phyloP scores from a whole-genome alignment of 2,113 vertebrate species.

The Etheostoma spectabile region DNA sequence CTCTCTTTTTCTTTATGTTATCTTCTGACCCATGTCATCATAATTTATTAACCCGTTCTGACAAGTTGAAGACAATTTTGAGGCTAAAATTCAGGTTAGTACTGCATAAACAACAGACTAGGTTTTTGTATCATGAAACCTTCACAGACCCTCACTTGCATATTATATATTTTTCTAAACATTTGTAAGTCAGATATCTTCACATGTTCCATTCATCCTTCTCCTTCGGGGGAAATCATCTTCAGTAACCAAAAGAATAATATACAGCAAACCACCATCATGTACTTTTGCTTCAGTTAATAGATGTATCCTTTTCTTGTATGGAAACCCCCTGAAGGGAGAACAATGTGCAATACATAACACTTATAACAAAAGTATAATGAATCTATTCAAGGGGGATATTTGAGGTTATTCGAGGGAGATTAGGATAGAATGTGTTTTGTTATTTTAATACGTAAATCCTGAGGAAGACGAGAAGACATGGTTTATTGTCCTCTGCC shows the following conservation, averaged over 20 bases:
- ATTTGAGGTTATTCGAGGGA: slow-evolving; percentile 57
- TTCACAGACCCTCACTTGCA: background rate
- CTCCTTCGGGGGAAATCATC: slow-evolving; percentile 54
- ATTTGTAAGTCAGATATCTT: slow-evolving; percentile 47
- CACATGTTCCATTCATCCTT: slow-evolving; percentile 37
- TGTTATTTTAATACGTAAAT: slow-evolving; percentile 56
- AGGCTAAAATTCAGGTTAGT: slow-evolving; percentile 3
- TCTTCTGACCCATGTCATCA: slow-evolving; percentile 10
- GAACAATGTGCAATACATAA: slow-evolving; percentile 69
- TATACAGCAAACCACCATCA: slow-evolving; percentile 53
- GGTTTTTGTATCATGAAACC: slow-evolving; percentile 25
- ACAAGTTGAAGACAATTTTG: background rate
- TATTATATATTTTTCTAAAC: slow-evolving; percentile 22
- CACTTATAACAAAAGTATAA: slow-evolving; percentile 47
- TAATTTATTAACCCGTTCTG: slow-evolving; percentile 14
- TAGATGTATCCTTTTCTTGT: slow-evolving; percentile 62
- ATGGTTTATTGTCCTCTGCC: slow-evolving; percentile 57
- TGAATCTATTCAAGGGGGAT: slow-evolving; percentile 59
- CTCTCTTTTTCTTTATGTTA: background rate
- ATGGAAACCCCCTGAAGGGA: slow-evolving; percentile 67
- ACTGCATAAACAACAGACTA: background rate
- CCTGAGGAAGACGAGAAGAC: slow-evolving; percentile 50
- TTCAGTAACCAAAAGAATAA: slow-evolving; percentile 77
- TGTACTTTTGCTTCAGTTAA: slow-evolving; percentile 83
- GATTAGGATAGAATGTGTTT: slow-evolving; percentile 40